These are phyloP conservation scores for Globodera ellingtonae DNA, from an alignment of 1,140 invertebrate species.

Conservation along the genomic window DNA sequence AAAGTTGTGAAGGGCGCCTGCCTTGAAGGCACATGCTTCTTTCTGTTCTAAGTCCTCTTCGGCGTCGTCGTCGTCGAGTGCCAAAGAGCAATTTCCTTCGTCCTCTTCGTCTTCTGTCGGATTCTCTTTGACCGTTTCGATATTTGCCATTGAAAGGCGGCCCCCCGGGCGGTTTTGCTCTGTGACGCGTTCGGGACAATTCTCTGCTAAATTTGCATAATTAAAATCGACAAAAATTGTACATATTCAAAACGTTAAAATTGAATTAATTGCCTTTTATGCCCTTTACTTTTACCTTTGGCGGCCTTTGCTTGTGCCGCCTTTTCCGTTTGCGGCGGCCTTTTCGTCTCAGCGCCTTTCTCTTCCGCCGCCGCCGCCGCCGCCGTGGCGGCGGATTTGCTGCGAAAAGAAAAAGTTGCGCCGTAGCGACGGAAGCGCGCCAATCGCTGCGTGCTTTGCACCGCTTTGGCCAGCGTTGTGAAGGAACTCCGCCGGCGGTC, in stretches of 20 bases:
- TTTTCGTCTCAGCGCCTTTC: not conserved
- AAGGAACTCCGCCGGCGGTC: conserved; percentile 20
- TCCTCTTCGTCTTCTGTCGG: not conserved
- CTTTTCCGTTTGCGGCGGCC: not conserved
- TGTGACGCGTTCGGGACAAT: not conserved
- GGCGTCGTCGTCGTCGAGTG: not conserved
- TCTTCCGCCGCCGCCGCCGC: conserved; percentile 5
- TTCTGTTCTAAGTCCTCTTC: not conserved
- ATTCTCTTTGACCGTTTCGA: not conserved
- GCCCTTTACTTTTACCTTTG: not conserved
- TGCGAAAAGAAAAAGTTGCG: conserved; percentile 15
- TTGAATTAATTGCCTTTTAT: not conserved
- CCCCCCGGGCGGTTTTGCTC: not conserved
- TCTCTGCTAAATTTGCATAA: no score
- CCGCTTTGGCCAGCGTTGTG: conserved; percentile 14
- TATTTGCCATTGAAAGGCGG: not conserved
- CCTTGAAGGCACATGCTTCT: not conserved
- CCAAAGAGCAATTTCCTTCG: not conserved
- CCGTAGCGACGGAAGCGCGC: conserved; percentile 9
- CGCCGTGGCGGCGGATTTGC: not conserved
- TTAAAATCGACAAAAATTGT: no score
- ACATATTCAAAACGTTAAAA: no score
- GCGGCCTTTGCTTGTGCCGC: not conserved
- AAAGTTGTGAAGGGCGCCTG: not conserved
- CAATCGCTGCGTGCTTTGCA: conserved; percentile 17